A percentile compares a stretch with the other conserved stretches of the same genome.
phyloP scores from a whole-genome alignment of 2,797 vertebrate species.

The Sebastes diaconus region DNA sequence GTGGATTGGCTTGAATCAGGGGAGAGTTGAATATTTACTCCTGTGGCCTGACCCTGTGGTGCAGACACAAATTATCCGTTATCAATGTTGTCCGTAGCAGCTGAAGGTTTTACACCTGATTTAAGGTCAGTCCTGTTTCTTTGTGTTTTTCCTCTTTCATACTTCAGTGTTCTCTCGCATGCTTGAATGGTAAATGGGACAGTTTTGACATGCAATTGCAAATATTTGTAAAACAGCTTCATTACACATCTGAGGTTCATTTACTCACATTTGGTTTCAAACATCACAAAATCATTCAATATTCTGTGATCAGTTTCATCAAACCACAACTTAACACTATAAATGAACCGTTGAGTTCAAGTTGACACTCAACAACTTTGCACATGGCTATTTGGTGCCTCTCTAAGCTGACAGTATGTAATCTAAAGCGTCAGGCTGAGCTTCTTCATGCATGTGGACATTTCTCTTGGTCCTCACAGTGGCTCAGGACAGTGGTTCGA shows the following conservation, averaged over 20 bases:
- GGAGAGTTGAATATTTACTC: slow-evolving; percentile 33
- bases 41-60: slow-evolving; percentile 4
- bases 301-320: background rate
- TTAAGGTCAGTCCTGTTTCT: background rate
- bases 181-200: background rate
- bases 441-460: too few relatives aligned
- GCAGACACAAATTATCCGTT: background rate
- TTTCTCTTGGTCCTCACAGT: too few relatives aligned
- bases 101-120: background rate
- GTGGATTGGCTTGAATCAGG: slow-evolving; percentile 29
- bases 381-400: too few relatives aligned
- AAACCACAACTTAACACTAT: background rate
- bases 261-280: background rate
- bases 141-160: background rate
- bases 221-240: background rate
- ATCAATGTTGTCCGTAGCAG: background rate
- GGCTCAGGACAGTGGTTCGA: too few relatives aligned
- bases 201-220: background rate
- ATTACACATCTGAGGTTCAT: background rate
- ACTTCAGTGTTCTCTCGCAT: background rate
- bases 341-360: background rate
- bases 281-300: background rate
- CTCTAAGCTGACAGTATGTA: too few relatives aligned
- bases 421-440: too few relatives aligned
- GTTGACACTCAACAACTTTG: background rate